Base-by-base conservation (phyloP, 1,140 invertebrate genomes). In the Tribolium madens region DNA sequence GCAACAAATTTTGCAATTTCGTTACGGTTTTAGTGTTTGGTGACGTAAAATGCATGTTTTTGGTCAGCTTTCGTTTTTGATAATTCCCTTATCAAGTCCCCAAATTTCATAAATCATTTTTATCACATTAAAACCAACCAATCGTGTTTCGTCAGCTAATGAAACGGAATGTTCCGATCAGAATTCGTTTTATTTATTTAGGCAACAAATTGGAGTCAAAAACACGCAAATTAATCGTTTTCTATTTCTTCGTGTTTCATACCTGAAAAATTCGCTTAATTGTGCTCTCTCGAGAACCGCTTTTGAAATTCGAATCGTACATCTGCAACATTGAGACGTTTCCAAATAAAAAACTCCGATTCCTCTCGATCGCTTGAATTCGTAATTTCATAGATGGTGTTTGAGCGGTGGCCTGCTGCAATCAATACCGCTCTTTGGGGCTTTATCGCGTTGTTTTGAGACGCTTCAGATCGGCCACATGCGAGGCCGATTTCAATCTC, bases 361-460 rank as follows among this genome's bases (percentile, higher is more conserved):
- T 72, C 46, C 17, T 48, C 47, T 48, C 70, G 17, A 46, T 6
- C 17, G 42, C 50, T 72, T 72, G 70, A 72, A 72, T 72, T 72
- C 70, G 70, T 72, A 72, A 72, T 72, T 72, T 72, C 47, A 26
- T 50, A 52, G 70, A 72, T 48, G 70, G 48, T 71, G 69, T 71
- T 71, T 71, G 42, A 71, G 48, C 17, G 17, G 13, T 36, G 69
- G 26, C 33, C 13, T 52, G 36, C 13, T 52, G 36, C 53, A 74
- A 74, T 74, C 73, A 74, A 74, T 74, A 74, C 21, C 73, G 26
- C 73, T 75, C 53, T 46, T 53, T 57, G 48, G 36, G 17, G 57
- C 69, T 75, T 75, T 75, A 75, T 75, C 73, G 57, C 70, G 14
- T 72, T 72, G 70, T 72, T 72, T 72, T 72, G 15, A 48, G 70